Percentiles rank a stretch among this genome's conserved stretches.
phyloP scores from a whole-genome alignment of 37 sponge, comb jelly and placozoan species.

The Diacarnus erythraeanus region DNA sequence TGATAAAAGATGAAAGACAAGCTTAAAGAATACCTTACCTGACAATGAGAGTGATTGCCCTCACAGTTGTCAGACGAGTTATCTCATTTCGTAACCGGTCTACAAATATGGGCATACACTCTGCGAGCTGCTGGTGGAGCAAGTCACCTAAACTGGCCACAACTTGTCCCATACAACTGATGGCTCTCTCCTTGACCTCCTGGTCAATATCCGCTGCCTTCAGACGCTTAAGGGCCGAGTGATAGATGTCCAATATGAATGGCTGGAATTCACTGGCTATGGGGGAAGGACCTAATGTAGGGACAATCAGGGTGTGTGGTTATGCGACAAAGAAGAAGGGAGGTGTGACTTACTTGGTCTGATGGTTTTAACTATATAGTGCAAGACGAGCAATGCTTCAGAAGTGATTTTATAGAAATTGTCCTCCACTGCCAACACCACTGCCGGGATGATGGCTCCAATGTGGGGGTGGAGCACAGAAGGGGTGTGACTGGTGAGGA shows the following conservation, averaged over 20 bases:
- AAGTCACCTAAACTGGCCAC: slow-evolving; percentile 79
- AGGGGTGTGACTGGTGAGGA: slow-evolving; percentile 78
- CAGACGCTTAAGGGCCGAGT: slow-evolving; percentile 77
- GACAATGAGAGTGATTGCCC: slow-evolving; percentile 84
- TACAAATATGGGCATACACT: slow-evolving; percentile 90
- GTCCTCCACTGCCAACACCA: slow-evolving; percentile 85
- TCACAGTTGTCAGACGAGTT: slow-evolving; percentile 92
- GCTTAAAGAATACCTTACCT: slow-evolving; percentile 75
- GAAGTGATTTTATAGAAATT: slow-evolving; percentile 97
- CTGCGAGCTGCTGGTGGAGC: slow-evolving; percentile 60
- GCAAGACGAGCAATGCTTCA: slow-evolving; percentile 88
- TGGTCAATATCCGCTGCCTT: slow-evolving; percentile 97
- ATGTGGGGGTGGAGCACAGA: slow-evolving; percentile 85
- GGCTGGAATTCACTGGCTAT: slow-evolving; percentile 25
- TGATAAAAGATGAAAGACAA: neutral
- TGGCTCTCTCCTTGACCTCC: slow-evolving; percentile 98
- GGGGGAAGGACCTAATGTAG: neutral
- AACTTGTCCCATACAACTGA: slow-evolving; percentile 96
- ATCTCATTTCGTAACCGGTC: slow-evolving; percentile 94
- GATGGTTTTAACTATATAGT: slow-evolving; percentile 85
- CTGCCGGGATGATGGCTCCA: slow-evolving; percentile 68
- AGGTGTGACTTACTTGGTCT: slow-evolving; percentile 67
- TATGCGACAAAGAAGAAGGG: no score
- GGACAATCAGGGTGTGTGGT: neutral
- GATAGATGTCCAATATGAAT: slow-evolving; percentile 50